Evolutionary conservation across 2,113 vertebrate species (phyloP).

Genomic region (Nestor notabilis): DNA sequence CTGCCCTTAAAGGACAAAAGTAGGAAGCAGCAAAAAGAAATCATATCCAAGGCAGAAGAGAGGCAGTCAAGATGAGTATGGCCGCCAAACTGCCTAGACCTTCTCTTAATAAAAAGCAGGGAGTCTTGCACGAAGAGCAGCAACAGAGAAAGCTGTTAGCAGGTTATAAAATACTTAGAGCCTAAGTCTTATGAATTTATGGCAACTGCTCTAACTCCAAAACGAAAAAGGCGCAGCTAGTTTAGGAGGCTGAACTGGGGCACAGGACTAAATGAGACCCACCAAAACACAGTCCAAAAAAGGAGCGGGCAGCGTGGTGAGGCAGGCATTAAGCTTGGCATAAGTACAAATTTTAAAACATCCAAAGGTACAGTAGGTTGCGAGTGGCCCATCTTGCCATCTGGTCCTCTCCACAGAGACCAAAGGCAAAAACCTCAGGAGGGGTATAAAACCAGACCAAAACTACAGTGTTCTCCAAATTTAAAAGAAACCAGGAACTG

Average conservation of each 20-base stretch:
- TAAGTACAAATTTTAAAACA: background rate
- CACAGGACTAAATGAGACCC: background rate
- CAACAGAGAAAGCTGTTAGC: background rate
- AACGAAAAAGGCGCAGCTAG: background rate
- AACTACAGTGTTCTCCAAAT: background rate
- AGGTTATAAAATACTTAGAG: background rate
- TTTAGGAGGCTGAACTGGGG: background rate
- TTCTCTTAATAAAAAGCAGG: background rate
- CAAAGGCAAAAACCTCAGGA: background rate
- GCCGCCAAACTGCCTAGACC: background rate
- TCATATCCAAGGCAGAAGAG: background rate
- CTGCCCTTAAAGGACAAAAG: background rate
- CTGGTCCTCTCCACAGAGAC: background rate
- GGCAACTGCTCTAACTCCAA: background rate
- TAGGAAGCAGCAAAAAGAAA: background rate
- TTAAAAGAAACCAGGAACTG: background rate
- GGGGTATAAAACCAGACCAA: background rate
- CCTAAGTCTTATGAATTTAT: background rate
- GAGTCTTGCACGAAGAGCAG: background rate
- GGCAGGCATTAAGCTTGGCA: background rate
- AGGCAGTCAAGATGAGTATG: background rate
- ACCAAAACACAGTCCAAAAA: background rate
- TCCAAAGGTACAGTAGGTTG: background rate
- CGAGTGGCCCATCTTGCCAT: background rate
- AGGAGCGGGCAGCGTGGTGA: background rate